A percentile compares a stretch with the other conserved stretches of the same genome.
These are phyloP conservation scores for Isurus oxyrinchus DNA, from an alignment of 2,113 vertebrate species.

Conservation along the genomic window DNA sequence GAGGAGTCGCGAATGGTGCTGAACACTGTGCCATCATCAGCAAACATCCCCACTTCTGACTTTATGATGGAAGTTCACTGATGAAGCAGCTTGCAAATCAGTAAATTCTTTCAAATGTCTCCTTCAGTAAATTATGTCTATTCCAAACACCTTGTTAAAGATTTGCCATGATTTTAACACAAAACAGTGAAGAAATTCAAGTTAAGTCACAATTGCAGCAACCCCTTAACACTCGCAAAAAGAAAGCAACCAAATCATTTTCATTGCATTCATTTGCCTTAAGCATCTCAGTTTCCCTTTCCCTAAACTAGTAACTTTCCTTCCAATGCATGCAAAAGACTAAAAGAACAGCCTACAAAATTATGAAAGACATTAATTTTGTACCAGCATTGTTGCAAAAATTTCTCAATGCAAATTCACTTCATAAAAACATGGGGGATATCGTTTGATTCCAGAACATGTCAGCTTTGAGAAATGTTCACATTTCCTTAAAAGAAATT, in stretches of 20 bases:
- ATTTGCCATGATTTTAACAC: background rate
- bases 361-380: background rate
- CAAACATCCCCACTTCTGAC: no score
- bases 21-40: no score
- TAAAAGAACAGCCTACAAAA: background rate
- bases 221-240: background rate
- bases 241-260: background rate
- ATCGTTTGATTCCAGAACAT: background rate
- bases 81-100: background rate
- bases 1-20: no score
- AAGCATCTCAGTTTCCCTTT: background rate
- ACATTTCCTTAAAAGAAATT: background rate
- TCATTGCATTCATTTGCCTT: background rate
- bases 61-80: no score
- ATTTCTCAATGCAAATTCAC: background rate
- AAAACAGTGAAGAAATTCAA: background rate
- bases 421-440: background rate
- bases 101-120: background rate
- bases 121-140: background rate
- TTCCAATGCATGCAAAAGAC: background rate
- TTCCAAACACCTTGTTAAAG: background rate
- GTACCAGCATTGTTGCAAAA: no score
- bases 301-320: background rate
- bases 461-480: background rate
- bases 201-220: background rate